Percentiles rank a stretch among this genome's conserved stretches.
phyloP scores from a whole-genome alignment of 2,113 vertebrate species.

The Anarrhichthys ocellatus region DNA sequence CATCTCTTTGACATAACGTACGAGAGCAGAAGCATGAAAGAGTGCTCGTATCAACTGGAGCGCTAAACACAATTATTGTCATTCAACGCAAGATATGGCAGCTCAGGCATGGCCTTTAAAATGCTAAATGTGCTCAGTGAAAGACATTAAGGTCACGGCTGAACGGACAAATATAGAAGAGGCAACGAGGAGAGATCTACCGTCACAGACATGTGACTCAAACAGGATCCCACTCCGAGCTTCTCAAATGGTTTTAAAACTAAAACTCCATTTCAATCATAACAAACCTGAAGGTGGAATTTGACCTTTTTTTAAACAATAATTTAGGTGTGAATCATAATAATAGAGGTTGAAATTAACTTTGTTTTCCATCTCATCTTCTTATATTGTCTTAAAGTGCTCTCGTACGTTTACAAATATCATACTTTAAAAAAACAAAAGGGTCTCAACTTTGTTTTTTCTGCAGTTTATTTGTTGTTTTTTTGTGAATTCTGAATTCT shows the following conservation, averaged over 20 bases:
- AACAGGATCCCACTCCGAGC: background rate
- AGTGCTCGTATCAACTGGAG: constrained; percentile 3
- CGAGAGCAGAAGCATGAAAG: background rate
- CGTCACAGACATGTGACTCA: background rate
- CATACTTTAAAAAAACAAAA: too few relatives aligned
- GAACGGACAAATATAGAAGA: background rate
- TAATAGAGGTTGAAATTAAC: background rate
- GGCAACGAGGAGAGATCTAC: background rate
- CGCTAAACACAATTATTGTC: background rate
- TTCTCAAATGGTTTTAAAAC: background rate
- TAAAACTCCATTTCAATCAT: background rate
- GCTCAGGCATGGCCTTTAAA: background rate
- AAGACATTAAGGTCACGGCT: constrained; percentile 9
- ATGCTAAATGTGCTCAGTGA: background rate
- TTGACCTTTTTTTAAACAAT: background rate
- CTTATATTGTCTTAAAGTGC: too few relatives aligned
- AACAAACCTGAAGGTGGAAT: background rate
- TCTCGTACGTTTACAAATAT: too few relatives aligned
- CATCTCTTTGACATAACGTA: background rate
- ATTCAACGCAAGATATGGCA: background rate
- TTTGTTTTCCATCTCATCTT: background rate
- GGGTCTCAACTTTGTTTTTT: too few relatives aligned
- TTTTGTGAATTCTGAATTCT: too few relatives aligned
- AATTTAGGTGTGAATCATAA: background rate
- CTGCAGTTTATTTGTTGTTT: too few relatives aligned